phyloP scores from a whole-genome alignment of 92 coral and sea anemone genomes.

The Epizoanthus scotinus region DNA sequence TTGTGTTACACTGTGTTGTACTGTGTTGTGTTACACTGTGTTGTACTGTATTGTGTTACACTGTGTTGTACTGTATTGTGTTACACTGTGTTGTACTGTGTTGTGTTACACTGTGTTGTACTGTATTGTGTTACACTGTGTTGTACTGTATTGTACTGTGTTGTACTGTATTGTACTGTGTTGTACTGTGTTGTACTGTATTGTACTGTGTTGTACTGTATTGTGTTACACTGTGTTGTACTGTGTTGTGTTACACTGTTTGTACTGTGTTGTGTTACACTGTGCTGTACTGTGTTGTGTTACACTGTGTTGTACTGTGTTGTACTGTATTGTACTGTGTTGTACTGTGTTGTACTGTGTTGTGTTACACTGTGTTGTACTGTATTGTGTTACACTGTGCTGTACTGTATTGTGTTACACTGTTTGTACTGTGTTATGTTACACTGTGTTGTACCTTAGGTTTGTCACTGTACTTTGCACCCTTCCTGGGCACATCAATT shows the following conservation, averaged over 20 bases:
- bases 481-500: constrained; percentile 89
- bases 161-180: background rate
- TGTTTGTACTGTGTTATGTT: background rate
- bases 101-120: background rate
- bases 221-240: background rate
- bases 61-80: background rate
- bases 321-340: background rate
- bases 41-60: background rate
- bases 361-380: background rate
- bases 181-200: background rate
- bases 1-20: too few relatives aligned
- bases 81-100: background rate
- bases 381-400: background rate
- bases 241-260: background rate
- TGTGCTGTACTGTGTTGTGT: too few relatives aligned
- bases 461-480: constrained; percentile 60
- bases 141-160: background rate
- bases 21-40: too few relatives aligned
- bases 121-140: background rate
- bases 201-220: background rate
- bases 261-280: too few relatives aligned
- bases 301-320: too few relatives aligned
- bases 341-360: background rate
- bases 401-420: background rate
- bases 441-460: constrained; percentile 68